Evolutionary conservation across 2,113 vertebrate genomes (phyloP), one percentile per base, ranked within the genome.

Genomic region (Promerops cafer): DNA sequence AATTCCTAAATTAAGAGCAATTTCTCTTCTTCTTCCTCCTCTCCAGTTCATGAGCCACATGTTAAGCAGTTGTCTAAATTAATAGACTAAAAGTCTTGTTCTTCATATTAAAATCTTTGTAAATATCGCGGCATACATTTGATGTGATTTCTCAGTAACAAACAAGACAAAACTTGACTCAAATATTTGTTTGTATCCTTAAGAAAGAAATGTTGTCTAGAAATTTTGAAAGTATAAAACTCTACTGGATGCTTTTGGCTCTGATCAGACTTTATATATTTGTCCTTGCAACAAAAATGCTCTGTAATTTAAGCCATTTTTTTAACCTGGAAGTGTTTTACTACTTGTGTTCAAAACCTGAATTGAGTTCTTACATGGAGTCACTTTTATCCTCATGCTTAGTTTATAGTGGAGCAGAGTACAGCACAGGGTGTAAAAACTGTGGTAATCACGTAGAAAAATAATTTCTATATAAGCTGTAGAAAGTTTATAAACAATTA

Each of bases 11-110:
- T 16, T 37, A 47, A 28, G 16, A 57, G 12, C 11, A 69, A 57
- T 83, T 83, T 30, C 10, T 60, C 16, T 50, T 24, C 7, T 42
- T 63, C 13, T 80, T 3, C 4, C 7, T 17, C 2, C 1, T 0
- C 4, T 37, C 3, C 18, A 30, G 5, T 21, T 74, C 23, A 40
- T 30, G 4, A 91, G 2, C 2, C 13, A 20, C 0, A 1, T 71
- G 4, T 6, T 63, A 79, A 75, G 10, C 7, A 30, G 16, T 42
- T 87, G 26, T 27, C 23, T 81, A 71, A 65, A 57, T 35, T 65
- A 15, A 50, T 23, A 70, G 11, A 30, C 14, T 57, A 65, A 77
- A 87, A 69, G 9, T 59, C 8, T n/a, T 53, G 10, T 23, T 63
- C 10, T 76, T 83, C 7, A 8, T 24, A 21, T 23, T 42, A 82